Evolutionary conservation across 2,888 invertebrate species (phyloP).

Genomic region (Cactoblastis cactorum): DNA sequence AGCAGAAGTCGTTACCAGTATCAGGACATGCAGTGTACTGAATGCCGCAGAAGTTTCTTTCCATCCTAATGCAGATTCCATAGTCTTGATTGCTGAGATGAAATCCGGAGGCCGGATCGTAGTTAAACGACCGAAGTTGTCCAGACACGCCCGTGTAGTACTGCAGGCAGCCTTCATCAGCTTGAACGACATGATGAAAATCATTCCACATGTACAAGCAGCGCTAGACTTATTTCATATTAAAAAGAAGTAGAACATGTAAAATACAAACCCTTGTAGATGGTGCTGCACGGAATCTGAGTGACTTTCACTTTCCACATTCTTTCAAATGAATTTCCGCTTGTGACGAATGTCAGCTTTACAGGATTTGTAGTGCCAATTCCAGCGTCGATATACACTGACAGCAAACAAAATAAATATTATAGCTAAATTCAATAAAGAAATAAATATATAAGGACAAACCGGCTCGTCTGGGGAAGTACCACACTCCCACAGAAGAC

Average conservation of each 20-base stretch:
- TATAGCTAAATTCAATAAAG: no score
- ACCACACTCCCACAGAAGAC: no score
- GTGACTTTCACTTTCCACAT: conserved; percentile 90
- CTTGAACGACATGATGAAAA: conserved; percentile 44
- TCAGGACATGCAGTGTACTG: conserved; percentile 89
- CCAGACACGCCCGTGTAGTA: conserved; percentile 90
- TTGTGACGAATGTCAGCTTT: conserved; percentile 89
- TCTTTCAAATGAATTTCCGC: conserved; percentile 85
- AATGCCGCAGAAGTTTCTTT: conserved; percentile 92
- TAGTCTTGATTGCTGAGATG: conserved; percentile 94
- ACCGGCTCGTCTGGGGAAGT: no score
- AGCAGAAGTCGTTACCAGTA: no score
- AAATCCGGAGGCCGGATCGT: conserved; percentile 85
- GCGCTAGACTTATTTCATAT: no score
- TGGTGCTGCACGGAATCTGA: conserved; percentile 88
- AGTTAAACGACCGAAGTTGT: conserved; percentile 90
- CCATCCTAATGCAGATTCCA: conserved; percentile 90
- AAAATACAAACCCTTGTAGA: conserved; percentile 86
- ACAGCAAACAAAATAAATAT: neutral
- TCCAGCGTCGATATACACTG: conserved; percentile 93
- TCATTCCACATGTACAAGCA: no score
- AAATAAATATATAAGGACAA: no score
- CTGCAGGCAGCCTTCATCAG: conserved; percentile 88
- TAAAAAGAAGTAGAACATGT: no score
- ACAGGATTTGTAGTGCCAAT: conserved; percentile 87